A percentile compares a stretch with the other conserved stretches of the same genome.
Evolutionary conservation across 2,113 vertebrate species (phyloP).

Genomic region (Xiphophorus couchianus): DNA sequence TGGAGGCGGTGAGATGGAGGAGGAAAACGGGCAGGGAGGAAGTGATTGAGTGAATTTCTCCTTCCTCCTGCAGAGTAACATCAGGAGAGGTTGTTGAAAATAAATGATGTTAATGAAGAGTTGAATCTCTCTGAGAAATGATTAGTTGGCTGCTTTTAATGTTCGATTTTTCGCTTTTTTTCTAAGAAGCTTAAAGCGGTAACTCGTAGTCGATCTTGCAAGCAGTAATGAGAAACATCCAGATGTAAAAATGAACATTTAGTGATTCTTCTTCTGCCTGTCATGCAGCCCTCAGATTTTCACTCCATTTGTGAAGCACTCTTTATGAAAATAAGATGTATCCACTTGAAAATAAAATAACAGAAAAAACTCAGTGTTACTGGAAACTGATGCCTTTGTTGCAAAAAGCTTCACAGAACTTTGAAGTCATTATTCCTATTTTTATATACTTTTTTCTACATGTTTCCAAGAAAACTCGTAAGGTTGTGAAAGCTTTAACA

Average conservation of each 20-base stretch:
- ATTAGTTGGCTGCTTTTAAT: neutral
- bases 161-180: too few relatives aligned
- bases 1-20: constrained; percentile 11
- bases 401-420: neutral
- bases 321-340: constrained; percentile 7
- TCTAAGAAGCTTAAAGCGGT: too few relatives aligned
- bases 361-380: neutral
- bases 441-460: neutral
- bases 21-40: constrained; percentile 36
- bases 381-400: neutral
- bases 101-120: constrained; percentile 54
- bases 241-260: neutral
- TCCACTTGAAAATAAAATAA: neutral
- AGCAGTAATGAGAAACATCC: neutral
- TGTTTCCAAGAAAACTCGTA: neutral
- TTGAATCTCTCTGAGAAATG: constrained; percentile 9
- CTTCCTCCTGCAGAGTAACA: constrained; percentile 49
- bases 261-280: neutral
- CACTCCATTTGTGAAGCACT: neutral
- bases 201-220: too few relatives aligned
- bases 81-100: constrained; percentile 49
- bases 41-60: constrained; percentile 44
- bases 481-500: neutral
- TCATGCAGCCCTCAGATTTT: neutral
- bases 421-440: neutral